Evolutionary conservation across 92 coral and sea anemone genomes (phyloP).

Genomic region (Pocillopora meandrina): DNA sequence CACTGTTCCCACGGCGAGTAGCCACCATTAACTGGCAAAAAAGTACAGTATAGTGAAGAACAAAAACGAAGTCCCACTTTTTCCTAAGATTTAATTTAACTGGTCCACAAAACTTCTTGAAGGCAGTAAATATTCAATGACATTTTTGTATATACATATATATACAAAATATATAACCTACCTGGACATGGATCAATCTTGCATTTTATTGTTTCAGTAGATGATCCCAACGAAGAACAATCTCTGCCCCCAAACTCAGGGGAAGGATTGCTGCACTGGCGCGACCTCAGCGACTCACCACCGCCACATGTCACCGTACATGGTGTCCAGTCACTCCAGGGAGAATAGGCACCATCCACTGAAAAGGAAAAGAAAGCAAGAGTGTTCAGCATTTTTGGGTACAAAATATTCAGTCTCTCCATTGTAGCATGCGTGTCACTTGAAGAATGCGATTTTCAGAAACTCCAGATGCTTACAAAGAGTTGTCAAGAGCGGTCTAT

Average conservation of each 20-base stretch:
- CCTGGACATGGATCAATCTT: conserved; percentile 92
- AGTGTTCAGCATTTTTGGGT: neutral
- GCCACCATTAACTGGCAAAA: conserved; percentile 76
- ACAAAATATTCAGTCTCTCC: too few species aligned
- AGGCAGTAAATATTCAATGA: too few species aligned
- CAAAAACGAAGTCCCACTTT: too few species aligned
- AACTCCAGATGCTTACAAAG: too few species aligned
- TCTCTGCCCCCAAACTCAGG: conserved; percentile 94
- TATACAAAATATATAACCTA: neutral
- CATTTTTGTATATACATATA: neutral
- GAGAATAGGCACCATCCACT: conserved; percentile 90
- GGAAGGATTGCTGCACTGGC: conserved; percentile 83
- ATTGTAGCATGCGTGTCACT: too few species aligned
- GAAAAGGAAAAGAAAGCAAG: neutral
- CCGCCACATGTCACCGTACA: conserved; percentile 94
- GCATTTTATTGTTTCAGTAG: conserved; percentile 71
- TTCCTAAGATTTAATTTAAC: too few species aligned
- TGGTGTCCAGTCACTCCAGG: conserved; percentile 90
- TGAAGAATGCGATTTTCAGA: too few species aligned
- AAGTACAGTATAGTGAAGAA: neutral
- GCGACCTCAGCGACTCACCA: conserved; percentile 83
- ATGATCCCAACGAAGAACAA: conserved; percentile 78
- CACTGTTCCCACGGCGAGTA: conserved; percentile 84
- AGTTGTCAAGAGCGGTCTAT: too few species aligned
- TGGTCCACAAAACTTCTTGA: too few species aligned